Evolutionary conservation across 1,140 invertebrate species (phyloP), one percentile per base, ranked within the genome.

Genomic region (Tribolium castaneum): DNA sequence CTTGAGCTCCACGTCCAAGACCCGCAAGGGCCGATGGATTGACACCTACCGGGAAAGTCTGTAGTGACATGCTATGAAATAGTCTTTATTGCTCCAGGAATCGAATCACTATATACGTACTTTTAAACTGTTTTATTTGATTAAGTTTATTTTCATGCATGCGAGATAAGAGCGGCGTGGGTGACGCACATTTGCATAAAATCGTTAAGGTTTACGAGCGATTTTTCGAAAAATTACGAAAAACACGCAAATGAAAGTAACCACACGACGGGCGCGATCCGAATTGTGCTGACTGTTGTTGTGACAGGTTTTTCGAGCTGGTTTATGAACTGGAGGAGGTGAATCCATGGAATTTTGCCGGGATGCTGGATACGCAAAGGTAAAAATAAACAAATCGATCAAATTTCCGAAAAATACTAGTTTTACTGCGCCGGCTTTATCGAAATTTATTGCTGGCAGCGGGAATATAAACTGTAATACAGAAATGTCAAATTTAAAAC

Each of bases 1-100:
- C 49, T 7, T 13, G 45, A 25, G 34, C 19, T 39, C 45, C 54
- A 25, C 54, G 62, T 19, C 39, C 54, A 74, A 4, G 14, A 70
- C 49, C 22, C 16, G 34, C n/a, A 70, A 77, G 82, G 70, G 39
- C 79, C 59, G 74, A 76, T 71, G 70, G 54, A 70, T 82, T 83
- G 82, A 83, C 83, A 84, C 83, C 83, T 84, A 84, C 83, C 81
- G 83, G 77, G 83, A 83, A 80, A 82, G 80, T 80, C 82, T 83
- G 82, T 84, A 82, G 83, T 83, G 83, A 84, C 83, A 84, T 77
- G 83, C 83, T 82, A 84, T 84, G 83, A 84, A 84, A 84, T 83
- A 82, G 82, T 82, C 83, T 84, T 84, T 84, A 84, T 84, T 84
- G 83, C 82, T 77, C 77, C 70, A 72, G 70, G 83, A 83, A 83